These are phyloP conservation scores for Aspiorhynchus laticeps DNA, from an alignment of 2,113 vertebrate genomes.

Conservation along the genomic window DNA sequence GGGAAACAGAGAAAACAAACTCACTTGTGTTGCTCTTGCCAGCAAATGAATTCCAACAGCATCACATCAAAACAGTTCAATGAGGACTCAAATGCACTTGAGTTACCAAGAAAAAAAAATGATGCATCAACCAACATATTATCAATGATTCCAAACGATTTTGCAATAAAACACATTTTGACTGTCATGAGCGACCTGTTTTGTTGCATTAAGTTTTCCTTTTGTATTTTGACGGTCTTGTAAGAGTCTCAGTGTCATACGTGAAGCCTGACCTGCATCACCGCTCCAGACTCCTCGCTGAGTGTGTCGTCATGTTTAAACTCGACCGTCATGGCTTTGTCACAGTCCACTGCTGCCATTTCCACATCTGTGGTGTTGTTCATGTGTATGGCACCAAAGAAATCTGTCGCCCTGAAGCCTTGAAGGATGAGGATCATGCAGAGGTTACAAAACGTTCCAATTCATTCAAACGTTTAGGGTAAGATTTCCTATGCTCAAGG, in stretches of 20 bases:
- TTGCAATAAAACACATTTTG: too few species aligned
- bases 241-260: neutral
- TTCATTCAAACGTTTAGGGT: neutral
- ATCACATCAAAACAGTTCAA: neutral
- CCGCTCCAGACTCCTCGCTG: slow-evolving; percentile 85
- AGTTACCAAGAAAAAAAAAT: neutral
- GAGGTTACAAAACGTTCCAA: too few species aligned
- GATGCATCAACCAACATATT: neutral
- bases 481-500: neutral
- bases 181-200: neutral
- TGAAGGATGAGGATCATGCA: neutral
- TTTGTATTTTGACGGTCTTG: neutral
- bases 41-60: neutral
- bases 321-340: slow-evolving; percentile 92
- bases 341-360: slow-evolving; percentile 91
- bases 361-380: slow-evolving; percentile 94
- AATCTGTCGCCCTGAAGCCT: slow-evolving; percentile 95
- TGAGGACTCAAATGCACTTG: neutral
- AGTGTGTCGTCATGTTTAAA: slow-evolving; percentile 95
- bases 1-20: slow-evolving; percentile 32
- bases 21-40: neutral
- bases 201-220: neutral
- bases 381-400: slow-evolving; percentile 91
- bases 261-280: slow-evolving; percentile 75
- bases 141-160: neutral